Conservation (phyloP, 2,888 invertebrate genomes). For the Tricholauxania praeusta region DNA sequence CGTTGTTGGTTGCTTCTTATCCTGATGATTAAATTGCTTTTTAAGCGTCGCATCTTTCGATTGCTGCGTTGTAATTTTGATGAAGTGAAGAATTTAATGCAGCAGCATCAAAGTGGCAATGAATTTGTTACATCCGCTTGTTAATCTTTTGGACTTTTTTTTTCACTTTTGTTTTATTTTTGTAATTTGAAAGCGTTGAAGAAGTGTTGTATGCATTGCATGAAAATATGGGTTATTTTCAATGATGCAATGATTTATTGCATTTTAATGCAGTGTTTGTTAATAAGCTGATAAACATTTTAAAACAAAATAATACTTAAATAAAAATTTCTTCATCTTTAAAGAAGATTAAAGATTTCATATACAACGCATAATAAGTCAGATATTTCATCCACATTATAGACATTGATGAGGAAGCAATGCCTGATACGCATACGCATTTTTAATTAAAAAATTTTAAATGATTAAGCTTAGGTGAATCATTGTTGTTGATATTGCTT, state of each 20-base stretch:
- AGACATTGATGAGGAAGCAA: too few species aligned
- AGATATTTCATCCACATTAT: too few species aligned
- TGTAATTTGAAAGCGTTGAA: slow-evolving; percentile 11
- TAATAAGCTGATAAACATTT: too few species aligned
- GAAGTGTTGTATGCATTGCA: background rate
- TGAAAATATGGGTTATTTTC: background rate
- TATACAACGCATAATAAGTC: too few species aligned
- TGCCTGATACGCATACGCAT: too few species aligned
- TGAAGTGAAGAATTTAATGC: slow-evolving; percentile 14
- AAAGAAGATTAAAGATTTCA: too few species aligned
- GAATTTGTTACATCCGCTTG: slow-evolving; percentile 40
- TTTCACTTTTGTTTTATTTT: background rate
- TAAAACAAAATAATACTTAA: too few species aligned
- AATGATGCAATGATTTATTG: slow-evolving; percentile 30
- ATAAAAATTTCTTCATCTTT: too few species aligned
- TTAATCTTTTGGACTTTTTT: background rate
- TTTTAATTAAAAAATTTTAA: too few species aligned
- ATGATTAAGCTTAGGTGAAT: too few species aligned
- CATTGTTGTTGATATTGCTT: too few species aligned
- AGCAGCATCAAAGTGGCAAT: slow-evolving; percentile 6
- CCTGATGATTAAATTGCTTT: slow-evolving; percentile 33
- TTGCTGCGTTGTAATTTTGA: slow-evolving; percentile 44
- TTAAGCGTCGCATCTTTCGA: slow-evolving; percentile 35
- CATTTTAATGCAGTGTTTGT: slow-evolving; percentile 22
- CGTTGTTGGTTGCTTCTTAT: slow-evolving; percentile 16